phyloP scores from a whole-genome alignment of 2,888 invertebrate species.

The Hetaerina titia region DNA sequence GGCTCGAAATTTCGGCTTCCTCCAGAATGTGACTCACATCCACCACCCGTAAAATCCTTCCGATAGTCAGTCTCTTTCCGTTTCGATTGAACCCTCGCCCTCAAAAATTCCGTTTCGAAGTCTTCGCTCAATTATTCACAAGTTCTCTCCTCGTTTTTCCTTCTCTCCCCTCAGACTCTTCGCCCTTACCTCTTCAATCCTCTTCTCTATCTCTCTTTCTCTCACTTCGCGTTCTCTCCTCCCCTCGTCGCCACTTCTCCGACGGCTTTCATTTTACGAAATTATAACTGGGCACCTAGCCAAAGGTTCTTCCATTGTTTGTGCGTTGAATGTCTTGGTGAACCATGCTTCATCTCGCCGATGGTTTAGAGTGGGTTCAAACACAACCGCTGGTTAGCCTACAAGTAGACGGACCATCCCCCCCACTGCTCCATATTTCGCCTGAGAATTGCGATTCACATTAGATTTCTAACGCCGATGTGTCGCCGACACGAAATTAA shows the following conservation, averaged over 20 bases:
- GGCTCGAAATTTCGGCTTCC: background rate
- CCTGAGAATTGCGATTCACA: too few relatives aligned
- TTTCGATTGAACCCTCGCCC: background rate
- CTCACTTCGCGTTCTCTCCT: background rate
- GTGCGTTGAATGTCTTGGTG: too few relatives aligned
- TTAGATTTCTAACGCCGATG: too few relatives aligned
- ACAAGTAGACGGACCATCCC: too few relatives aligned
- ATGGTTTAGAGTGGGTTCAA: too few relatives aligned
- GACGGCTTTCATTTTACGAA: too few relatives aligned
- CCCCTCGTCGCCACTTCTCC: background rate
- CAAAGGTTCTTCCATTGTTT: too few relatives aligned
- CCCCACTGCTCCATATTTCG: too few relatives aligned
- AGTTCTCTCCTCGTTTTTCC: background rate
- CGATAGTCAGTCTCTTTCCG: background rate
- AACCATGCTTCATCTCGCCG: too few relatives aligned
- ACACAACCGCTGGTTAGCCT: too few relatives aligned
- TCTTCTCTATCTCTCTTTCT: background rate
- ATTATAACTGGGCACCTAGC: too few relatives aligned
- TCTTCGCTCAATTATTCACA: conserved; percentile 1
- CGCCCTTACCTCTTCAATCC: background rate
- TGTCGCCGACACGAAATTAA: too few relatives aligned
- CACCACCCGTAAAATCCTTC: background rate
- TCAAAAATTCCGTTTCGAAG: conserved; percentile 17
- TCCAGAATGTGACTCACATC: background rate
- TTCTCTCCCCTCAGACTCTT: background rate